Evolutionary conservation across 1,140 invertebrate species (phyloP), one percentile per base, ranked within the genome.

Genomic region (Aphidius gifuensis): DNA sequence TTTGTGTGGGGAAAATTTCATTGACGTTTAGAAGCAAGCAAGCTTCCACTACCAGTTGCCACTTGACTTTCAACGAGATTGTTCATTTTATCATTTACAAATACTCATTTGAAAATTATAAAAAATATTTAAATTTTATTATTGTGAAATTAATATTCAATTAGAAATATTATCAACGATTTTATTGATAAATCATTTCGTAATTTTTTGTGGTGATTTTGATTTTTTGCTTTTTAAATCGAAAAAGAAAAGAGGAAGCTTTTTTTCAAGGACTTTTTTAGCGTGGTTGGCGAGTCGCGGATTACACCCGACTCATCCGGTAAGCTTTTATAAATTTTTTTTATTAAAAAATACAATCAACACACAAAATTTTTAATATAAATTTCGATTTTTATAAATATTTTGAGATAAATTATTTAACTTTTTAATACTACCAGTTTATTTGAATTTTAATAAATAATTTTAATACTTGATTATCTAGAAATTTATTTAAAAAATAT

Each of bases 1-100:
- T 45, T 61, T 45, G 7, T 53, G 60, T 56, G 60, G 60, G 60
- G 53, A 43, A 53, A 45, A 44, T 42, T 61, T 61, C 60, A 61
- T 61, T 61, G 60, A 61, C 60, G 51, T 56, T 32, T 32, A 32
- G 44, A 44, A n/a, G 53, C 51, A 40, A 56, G 51, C 44, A 39
- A 32, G 39, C 51, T 51, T 45, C 38, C 45, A 53, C 45, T 46
- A 21, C 51, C 60, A 61, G 60, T 61, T 46, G 44, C 53, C 51
- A 56, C 47, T 43, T 11, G 53, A 46, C 53, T 48, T 40, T 23
- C 60, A 42, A 48, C 39, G 8, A 21, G 7, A n/a, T 11, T 21
- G 55, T 42, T 16, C 42, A 16, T 16, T 16, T 16, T 16, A 16
- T 16, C 16, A 16, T 16, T 16, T 16, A 16, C 16, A 16, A 16